Evolutionary conservation across 2,888 invertebrate species (phyloP), one percentile per base, ranked within the genome.

Genomic region (Drosophila lutescens): DNA sequence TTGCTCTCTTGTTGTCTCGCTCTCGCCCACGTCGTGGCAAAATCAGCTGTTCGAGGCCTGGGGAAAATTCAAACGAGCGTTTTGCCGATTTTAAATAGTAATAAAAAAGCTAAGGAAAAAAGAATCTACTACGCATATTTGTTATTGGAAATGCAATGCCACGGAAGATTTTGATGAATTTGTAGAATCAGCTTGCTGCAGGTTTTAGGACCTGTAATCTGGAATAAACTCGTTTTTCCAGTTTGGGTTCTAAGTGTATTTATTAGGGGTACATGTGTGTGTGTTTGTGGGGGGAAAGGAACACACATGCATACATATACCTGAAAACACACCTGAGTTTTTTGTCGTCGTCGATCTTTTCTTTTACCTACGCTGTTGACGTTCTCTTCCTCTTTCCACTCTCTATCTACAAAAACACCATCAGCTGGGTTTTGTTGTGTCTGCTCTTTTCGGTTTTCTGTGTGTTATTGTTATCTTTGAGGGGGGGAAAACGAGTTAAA

Each of bases 391-490:
- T 56, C 34, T 55, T 49, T 56, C 71, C 38, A 73, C 73, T 67
- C 32, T 13, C 49, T 80, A 80, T 80, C 86, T 78, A 86, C 74
- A 78, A 83, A 76, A 83, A 86, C 86, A 88, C 80, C 83, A 83
- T 88, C 83, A 83, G 83, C 83, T 83, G 83, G 83, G 74, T 69
- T 86, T 85, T 83, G 88, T 87, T 83, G 58, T 86, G 86, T 83
- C 86, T 84, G 67, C 54, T 59, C 12, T 23, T 54, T 65, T 62
- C 62, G 23, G 49, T 40, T 43, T 23, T 26, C 26, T 12, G 17
- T 49, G 49, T 68, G 47, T 58, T 53, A 38, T 51, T 67, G 56
- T 68, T 41, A 20, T 43, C 20, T 20, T 17, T 6, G 0, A 20
- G 8, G 20, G 49, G 20, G 10, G 30, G 38, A 78, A 78, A 82